phyloP scores from a whole-genome alignment of 2,113 vertebrate genomes.

The Cygnus buccinator region DNA sequence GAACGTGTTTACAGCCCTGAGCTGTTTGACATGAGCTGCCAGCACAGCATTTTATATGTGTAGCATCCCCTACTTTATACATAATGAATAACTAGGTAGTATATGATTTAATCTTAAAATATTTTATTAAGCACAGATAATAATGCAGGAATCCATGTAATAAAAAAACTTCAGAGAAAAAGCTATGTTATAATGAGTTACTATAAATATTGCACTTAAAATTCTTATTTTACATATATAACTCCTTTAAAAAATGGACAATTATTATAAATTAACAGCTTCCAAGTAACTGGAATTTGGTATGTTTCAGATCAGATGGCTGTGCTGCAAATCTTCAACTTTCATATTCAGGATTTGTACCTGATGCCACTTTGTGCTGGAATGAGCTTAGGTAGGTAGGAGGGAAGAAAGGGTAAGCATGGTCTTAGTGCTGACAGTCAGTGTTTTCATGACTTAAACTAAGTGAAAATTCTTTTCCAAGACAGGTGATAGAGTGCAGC shows the following conservation, averaged over 20 bases:
- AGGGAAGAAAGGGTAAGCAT: not conserved
- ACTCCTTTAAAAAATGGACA: conserved; percentile 63
- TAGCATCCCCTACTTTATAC: not conserved
- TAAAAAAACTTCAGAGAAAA: conserved; percentile 64
- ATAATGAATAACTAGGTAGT: not conserved
- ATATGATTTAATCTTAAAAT: conserved; percentile 64
- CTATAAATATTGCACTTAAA: conserved; percentile 90
- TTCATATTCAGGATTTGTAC: not conserved
- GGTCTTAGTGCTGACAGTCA: not conserved
- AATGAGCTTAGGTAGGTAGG: not conserved
- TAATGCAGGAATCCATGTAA: conserved; percentile 63
- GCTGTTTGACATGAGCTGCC: not conserved
- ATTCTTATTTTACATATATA: conserved; percentile 75
- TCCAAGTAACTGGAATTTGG: conserved; percentile 25
- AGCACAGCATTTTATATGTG: not conserved
- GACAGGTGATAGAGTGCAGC: not conserved
- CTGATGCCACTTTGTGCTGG: not conserved
- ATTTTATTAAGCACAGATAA: conserved; percentile 78
- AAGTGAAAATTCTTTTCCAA: conserved; percentile 36
- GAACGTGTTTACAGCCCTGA: not conserved
- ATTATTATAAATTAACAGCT: conserved; percentile 72
- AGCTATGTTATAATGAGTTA: conserved; percentile 65
- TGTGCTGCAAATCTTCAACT: not conserved
- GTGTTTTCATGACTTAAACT: not conserved
- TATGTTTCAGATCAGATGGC: not conserved